These are phyloP conservation scores for Takifugu rubripes DNA, from an alignment of 2,797 vertebrate species.

Conservation along the genomic window DNA sequence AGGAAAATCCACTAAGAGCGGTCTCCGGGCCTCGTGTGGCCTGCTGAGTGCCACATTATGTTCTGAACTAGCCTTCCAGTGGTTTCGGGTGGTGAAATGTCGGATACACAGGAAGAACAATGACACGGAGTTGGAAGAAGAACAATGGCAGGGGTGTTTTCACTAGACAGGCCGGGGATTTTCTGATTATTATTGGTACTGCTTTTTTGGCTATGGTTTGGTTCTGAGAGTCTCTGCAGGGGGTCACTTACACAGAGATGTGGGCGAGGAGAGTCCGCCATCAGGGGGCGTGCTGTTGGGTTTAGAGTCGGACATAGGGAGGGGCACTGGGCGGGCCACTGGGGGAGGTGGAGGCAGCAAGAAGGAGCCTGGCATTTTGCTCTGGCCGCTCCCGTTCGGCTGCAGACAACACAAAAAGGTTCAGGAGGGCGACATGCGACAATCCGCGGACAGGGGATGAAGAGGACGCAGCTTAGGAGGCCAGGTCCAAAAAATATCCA, in stretches of 20 bases:
- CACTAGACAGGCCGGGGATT: conserved; percentile 50
- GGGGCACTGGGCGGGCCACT: conserved; percentile 96
- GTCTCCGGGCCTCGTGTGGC: conserved; percentile 24
- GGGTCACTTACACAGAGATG: conserved; percentile 94
- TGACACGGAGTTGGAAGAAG: conserved; percentile 51
- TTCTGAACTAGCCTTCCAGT: conserved; percentile 33
- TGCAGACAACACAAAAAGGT: conserved; percentile 93
- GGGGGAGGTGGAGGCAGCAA: conserved; percentile 95
- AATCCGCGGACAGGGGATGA: conserved; percentile 72
- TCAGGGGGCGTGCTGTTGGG: conserved; percentile 82
- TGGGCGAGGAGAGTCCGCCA: conserved; percentile 90
- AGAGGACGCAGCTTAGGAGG: conserved; percentile 59
- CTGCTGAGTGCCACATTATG: conserved; percentile 24
- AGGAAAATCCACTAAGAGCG: conserved; percentile 8
- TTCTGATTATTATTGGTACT: conserved; percentile 28
- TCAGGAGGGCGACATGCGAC: conserved; percentile 78
- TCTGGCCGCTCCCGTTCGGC: conserved; percentile 95
- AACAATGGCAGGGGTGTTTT: conserved; percentile 53
- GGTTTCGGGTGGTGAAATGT: conserved; percentile 42
- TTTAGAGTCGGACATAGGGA: conserved; percentile 95
- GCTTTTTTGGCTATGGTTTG: conserved; percentile 34
- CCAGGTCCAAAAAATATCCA: conserved; percentile 68
- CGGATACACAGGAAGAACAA: conserved; percentile 52
- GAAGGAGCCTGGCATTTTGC: conserved; percentile 97
- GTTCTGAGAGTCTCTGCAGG: conserved; percentile 67